These are phyloP conservation scores for Lophotis ruficrista DNA, from an alignment of 2,113 vertebrate genomes.

Conservation along the genomic window DNA sequence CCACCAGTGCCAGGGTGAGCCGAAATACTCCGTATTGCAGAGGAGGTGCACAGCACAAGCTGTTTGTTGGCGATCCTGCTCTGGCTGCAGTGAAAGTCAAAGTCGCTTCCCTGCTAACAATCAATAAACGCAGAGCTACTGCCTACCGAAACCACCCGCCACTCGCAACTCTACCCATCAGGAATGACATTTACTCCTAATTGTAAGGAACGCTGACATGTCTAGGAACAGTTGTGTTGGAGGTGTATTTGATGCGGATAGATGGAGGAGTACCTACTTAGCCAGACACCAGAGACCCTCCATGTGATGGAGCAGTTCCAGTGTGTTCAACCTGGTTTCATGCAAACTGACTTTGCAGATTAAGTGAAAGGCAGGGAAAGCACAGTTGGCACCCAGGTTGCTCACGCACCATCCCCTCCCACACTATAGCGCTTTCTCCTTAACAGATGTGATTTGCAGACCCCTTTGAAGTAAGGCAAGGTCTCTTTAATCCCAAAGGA, in stretches of 20 bases:
- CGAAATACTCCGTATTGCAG: fast-evolving
- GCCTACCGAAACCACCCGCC: fast-evolving
- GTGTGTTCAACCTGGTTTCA: background rate
- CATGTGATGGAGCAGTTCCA: background rate
- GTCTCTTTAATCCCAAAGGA: background rate
- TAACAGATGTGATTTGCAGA: background rate
- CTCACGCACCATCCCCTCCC: background rate
- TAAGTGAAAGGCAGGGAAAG: background rate
- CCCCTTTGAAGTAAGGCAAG: background rate
- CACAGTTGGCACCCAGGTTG: background rate
- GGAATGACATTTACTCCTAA: background rate
- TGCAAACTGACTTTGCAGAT: background rate
- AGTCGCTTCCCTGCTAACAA: background rate
- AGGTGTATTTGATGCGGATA: background rate
- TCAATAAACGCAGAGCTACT: background rate
- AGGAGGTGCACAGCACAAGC: background rate
- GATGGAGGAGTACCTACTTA: background rate
- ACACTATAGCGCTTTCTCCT: background rate
- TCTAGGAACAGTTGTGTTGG: background rate
- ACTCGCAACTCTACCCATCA: background rate
- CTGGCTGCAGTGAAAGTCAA: background rate
- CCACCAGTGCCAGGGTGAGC: fast-evolving
- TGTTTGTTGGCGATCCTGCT: background rate
- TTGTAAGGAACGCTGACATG: background rate
- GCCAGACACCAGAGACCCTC: background rate